phyloP scores from a whole-genome alignment of 2,113 vertebrate genomes.

The Mormoops blainvillei region DNA sequence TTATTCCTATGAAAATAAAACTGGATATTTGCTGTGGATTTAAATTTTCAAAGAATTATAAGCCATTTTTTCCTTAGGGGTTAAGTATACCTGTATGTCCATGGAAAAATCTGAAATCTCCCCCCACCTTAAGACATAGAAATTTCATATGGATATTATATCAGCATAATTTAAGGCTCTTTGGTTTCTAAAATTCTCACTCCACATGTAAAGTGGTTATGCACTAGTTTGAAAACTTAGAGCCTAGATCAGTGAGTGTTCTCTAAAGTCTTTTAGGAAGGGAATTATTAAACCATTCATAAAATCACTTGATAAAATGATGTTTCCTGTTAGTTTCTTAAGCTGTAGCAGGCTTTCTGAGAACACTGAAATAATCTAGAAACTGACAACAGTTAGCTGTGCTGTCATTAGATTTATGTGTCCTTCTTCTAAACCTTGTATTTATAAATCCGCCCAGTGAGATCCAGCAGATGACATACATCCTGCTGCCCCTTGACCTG shows the following conservation, averaged over 20 bases:
- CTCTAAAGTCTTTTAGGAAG: not conserved
- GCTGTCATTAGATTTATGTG: not conserved
- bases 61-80: not conserved
- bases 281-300: not conserved
- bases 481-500: not conserved
- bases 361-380: not conserved
- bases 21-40: not conserved
- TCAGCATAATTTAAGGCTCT: not conserved
- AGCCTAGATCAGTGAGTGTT: not conserved
- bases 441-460: not conserved
- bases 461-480: not conserved
- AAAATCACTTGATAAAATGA: not conserved
- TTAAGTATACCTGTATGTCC: not conserved
- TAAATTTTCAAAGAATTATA: not conserved
- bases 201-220: not conserved
- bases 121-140: not conserved
- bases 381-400: not conserved
- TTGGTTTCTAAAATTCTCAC: not conserved
- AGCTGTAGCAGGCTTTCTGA: not conserved
- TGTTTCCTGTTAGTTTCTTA: not conserved
- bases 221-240: not conserved
- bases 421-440: not conserved
- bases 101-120: not conserved
- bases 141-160: not conserved
- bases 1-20: not conserved